Percentiles rank a stretch among this genome's conserved stretches.
These are phyloP conservation scores for Congeria kusceri DNA, from an alignment of 2,888 invertebrate genomes.

Conservation along the genomic window DNA sequence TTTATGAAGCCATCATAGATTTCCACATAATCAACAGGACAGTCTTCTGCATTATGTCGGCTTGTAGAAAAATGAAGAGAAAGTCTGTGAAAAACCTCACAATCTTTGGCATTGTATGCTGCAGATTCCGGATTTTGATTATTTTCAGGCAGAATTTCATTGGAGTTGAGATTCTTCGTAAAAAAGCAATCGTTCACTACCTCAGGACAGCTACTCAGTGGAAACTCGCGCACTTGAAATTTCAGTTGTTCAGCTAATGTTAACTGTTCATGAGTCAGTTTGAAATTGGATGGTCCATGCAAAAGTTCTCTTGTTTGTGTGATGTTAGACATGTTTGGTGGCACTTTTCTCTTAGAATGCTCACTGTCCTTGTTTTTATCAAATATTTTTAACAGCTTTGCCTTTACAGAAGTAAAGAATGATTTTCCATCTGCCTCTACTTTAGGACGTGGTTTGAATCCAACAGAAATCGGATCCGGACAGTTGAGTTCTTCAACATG, in stretches of 20 bases:
- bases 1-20: slow-evolving; percentile 62
- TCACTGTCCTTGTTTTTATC: slow-evolving; percentile 40
- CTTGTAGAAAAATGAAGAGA: background rate
- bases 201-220: slow-evolving; percentile 71
- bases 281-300: background rate
- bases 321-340: background rate
- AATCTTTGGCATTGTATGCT: background rate
- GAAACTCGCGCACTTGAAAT: slow-evolving; percentile 75
- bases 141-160: background rate
- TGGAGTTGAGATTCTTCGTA: no score
- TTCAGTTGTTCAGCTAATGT: slow-evolving; percentile 47
- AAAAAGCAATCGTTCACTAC: slow-evolving; percentile 7
- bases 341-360: slow-evolving; percentile 5
- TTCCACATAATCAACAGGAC: background rate
- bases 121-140: background rate
- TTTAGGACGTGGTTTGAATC: slow-evolving; percentile 45
- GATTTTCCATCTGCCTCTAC: slow-evolving; percentile 42
- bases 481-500: slow-evolving; percentile 17
- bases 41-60: background rate
- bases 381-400: slow-evolving; percentile 63
- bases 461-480: slow-evolving; percentile 44
- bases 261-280: slow-evolving; percentile 43
- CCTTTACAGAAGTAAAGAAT: slow-evolving; percentile 64
- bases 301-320: background rate
- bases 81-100: background rate